Percentiles rank a stretch among this genome's conserved stretches.
These are phyloP conservation scores for Quadroppia sp. DNA, from an alignment of 2,888 invertebrate species.

Conservation along the genomic window DNA sequence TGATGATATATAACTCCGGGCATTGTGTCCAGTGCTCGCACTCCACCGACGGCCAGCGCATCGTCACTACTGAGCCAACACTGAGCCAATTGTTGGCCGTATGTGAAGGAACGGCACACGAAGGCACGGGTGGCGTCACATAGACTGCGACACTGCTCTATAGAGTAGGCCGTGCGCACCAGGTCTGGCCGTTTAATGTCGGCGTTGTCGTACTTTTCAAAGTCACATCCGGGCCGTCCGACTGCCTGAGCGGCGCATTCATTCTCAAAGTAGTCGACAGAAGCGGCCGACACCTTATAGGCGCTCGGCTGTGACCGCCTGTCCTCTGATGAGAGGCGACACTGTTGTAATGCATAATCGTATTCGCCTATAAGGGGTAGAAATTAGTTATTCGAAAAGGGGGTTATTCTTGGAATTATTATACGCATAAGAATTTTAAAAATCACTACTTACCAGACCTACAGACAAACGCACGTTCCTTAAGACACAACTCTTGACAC, in stretches of 20 bases:
- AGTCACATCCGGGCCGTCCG: constrained; percentile 46
- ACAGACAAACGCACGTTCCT: constrained; percentile 58
- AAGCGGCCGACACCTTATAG: constrained; percentile 60
- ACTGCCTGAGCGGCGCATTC: constrained; percentile 59
- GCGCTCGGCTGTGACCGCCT: constrained; percentile 59
- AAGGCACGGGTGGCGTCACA: constrained; percentile 51
- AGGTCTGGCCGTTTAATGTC: constrained; percentile 48
- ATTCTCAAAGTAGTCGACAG: constrained; percentile 77
- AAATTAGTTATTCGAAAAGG: too few relatives aligned
- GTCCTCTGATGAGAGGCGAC: constrained; percentile 68
- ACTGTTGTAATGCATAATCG: constrained; percentile 55
- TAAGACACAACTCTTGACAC: constrained; percentile 64
- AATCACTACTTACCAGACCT: constrained; percentile 52
- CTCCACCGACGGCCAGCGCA: constrained; percentile 48
- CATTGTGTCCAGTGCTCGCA: constrained; percentile 44
- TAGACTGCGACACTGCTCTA: constrained; percentile 50
- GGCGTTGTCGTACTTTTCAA: constrained; percentile 47
- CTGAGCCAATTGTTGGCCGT: constrained; percentile 48
- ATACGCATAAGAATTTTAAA: too few relatives aligned
- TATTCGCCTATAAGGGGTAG: constrained; percentile 55
- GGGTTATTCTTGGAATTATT: too few relatives aligned
- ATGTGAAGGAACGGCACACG: constrained; percentile 52
- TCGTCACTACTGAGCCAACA: constrained; percentile 51
- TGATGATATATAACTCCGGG: constrained; percentile 49
- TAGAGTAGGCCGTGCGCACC: constrained; percentile 45